These are phyloP conservation scores for Eilema griseolum DNA, from an alignment of 2,888 invertebrate genomes.

Conservation along the genomic window DNA sequence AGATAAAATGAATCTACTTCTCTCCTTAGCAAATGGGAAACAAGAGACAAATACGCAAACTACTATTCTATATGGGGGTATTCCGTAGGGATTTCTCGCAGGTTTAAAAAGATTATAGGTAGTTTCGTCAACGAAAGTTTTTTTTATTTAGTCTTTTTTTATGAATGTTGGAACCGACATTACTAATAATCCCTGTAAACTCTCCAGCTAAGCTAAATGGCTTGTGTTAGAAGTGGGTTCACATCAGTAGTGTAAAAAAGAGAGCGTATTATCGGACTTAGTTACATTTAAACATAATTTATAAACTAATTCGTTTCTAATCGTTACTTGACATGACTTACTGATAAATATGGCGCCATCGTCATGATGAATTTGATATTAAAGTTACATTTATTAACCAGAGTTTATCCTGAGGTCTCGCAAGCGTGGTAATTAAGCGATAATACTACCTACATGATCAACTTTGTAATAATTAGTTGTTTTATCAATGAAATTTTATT, in stretches of 20 bases:
- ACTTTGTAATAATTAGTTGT: constrained; percentile 45
- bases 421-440: constrained; percentile 25
- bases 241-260: neutral
- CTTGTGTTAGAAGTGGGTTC: too few relatives aligned
- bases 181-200: too few relatives aligned
- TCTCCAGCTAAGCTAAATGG: too few relatives aligned
- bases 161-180: too few relatives aligned
- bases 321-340: constrained; percentile 3
- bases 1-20: too few relatives aligned
- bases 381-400: constrained; percentile 14
- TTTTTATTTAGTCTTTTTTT: too few relatives aligned
- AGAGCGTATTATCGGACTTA: neutral
- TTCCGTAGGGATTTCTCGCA: too few relatives aligned
- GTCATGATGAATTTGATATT: constrained; percentile 15
- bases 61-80: too few relatives aligned
- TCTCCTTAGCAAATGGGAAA: too few relatives aligned
- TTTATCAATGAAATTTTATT: constrained; percentile 32
- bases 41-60: too few relatives aligned
- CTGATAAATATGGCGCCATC: constrained; percentile 49
- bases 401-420: constrained; percentile 35
- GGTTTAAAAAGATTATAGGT: too few relatives aligned
- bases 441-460: constrained; percentile 24
- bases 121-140: too few relatives aligned
- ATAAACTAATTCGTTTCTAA: constrained; percentile 17
- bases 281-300: constrained; percentile 12